Base-by-base conservation (phyloP, 2,113 vertebrate genomes). In the Candoia aspera region DNA sequence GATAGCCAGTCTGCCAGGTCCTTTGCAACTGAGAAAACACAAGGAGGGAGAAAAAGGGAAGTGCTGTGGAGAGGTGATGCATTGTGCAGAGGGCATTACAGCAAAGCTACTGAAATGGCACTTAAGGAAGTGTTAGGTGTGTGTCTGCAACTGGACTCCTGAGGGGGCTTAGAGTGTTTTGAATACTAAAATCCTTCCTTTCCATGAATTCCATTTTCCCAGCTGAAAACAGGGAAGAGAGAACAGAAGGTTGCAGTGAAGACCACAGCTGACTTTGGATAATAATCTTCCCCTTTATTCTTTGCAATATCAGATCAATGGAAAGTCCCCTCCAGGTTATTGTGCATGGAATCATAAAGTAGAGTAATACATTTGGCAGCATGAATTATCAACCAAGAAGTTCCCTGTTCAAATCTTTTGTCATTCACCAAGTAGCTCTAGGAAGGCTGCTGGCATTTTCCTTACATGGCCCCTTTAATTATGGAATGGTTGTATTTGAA, bases 21-120 rank as follows among this genome's bases (percentile, higher is more conserved):
- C 91, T 93, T 92, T 92, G 87, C 11, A 0, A 93, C 0, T 3
- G 84, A 79, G 87, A 29, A 87, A 94, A 91, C 0, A 0, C 90
- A 95, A 91, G 94, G 83, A 62, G 83, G 90, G n/a, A 84, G 29
- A 88, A 86, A 94, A 91, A 92, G 59, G 87, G 73, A 94, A 93
- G 58, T 5, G 73, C 85, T 24, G 86, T 42, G 83, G 49, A 13
- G 17, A 21, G 46, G 55, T 4, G 9, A 89, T 33, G 57, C 91
- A 95, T 33, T 60, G 21, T 68, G 60, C 37, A 1, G 15, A 62
- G 0, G 12, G 57, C 87, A 33, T 23, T 86, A 42, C 0, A 0
- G 2, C 73, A 88, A 85, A 86, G 83, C 91, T 33, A 0, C 92
- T 60, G 0, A 3, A 55, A 8, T 3, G 17, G 21, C n/a, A 10